Base-by-base conservation (phyloP, 64 coral and sea anemone genomes). In the Trachythela sp. region DNA sequence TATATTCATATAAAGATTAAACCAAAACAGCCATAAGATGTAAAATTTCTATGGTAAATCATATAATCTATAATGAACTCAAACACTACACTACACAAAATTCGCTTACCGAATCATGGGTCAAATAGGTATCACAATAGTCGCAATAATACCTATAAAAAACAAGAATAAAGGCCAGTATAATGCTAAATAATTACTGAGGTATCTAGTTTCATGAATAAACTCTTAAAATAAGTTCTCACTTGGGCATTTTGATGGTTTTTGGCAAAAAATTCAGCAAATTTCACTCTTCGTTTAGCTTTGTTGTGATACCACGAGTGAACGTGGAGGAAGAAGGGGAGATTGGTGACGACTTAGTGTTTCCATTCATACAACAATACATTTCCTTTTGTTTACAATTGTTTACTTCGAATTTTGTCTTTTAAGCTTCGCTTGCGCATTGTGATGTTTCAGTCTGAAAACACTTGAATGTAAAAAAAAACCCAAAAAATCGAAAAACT, bases 91-190 rank as follows among this genome's bases (percentile, higher is more conserved):
- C 49, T 52, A 52, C 49, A 20, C 22, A 64, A 8, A 15, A 1
- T 27, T 80, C 13, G 11, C 75, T 80, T 37, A 80, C 75, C 75
- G 75, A 80, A 22, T 80, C 75, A 80, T 80, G 75, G 15, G 75
- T 80, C 20, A 80, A 80, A 22, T 80, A 80, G 1, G 75, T 80
- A 36, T 80, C 75, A 80, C 75, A 80, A 38, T 80, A 38, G 30
- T 39, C 75, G 1, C 75, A 80, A 36, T 80, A 39, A 38, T 80
- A 39, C 8, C 75, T 39, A 36, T 5, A 64, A 64, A 2, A 64
- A 64, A 27, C 4, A 64, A 64, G 0, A 27, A 64, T n/a, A 64
- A n/a, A 24, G 26, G 20, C 22, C 18, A 64, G 22, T n/a, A 64
- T n/a, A 4, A 3, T 6, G 56, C 56, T n/a, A 64, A 64, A 17